Percentiles rank a stretch among this genome's conserved stretches.
These are phyloP conservation scores for Cerastis leucographa DNA, from an alignment of 2,888 invertebrate species.

Conservation along the genomic window DNA sequence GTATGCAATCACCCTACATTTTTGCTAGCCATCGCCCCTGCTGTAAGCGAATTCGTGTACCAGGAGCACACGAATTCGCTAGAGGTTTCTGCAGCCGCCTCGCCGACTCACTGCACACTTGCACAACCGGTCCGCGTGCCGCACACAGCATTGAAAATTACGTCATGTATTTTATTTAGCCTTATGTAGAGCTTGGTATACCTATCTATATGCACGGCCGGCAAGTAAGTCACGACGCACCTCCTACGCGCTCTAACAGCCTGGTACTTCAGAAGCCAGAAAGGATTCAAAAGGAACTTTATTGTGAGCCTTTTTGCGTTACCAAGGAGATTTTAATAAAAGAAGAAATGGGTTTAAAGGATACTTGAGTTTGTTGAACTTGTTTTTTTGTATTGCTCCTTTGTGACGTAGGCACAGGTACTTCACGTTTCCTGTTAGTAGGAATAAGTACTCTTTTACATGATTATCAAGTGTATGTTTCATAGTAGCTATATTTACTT, in stretches of 20 bases:
- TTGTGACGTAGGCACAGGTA: conserved; percentile 8
- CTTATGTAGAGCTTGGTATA: conserved; percentile 84
- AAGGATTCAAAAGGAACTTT: conserved; percentile 81
- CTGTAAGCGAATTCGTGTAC: conserved; percentile 73
- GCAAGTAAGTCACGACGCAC: conserved; percentile 80
- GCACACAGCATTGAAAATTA: conserved; percentile 87
- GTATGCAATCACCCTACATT: conserved; percentile 41
- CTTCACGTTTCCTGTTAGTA: not conserved
- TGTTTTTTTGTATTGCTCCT: conserved; percentile 18
- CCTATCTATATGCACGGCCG: conserved; percentile 77
- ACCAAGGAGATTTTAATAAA: conserved; percentile 26
- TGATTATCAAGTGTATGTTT: conserved; percentile 4
- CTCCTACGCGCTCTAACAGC: conserved; percentile 78
- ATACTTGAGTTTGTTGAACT: conserved; percentile 46
- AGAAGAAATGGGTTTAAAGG: conserved; percentile 31
- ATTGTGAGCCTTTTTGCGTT: conserved; percentile 50
- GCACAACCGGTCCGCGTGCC: conserved; percentile 83
- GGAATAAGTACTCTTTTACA: not conserved
- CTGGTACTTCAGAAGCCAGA: conserved; percentile 81
- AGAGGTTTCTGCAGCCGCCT: conserved; percentile 81
- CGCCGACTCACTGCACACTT: conserved; percentile 76
- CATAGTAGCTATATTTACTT: conserved; percentile 4
- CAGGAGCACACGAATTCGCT: conserved; percentile 80
- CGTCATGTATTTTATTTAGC: conserved; percentile 87
- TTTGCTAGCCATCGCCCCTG: conserved; percentile 58